Evolutionary conservation across 2,113 vertebrate genomes (phyloP), one percentile per base, ranked within the genome.

Genomic region (Calidris pugnax): DNA sequence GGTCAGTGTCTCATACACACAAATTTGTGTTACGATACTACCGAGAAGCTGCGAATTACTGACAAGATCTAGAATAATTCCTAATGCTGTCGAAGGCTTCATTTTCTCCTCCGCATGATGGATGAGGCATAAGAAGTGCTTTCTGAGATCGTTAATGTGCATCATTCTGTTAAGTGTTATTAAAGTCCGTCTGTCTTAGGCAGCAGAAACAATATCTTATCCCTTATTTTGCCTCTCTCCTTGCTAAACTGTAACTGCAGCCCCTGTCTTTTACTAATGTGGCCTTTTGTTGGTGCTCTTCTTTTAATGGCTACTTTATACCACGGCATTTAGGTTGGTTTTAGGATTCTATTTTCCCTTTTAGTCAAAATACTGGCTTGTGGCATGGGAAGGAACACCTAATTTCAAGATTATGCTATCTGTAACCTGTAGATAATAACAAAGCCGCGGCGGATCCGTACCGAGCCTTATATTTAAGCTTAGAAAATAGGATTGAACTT

Each of bases 11-110:
- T 97, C 96, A 91, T 97, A 96, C 97, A 97, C 76, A 92, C 97
- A 98, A 97, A 97, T 97, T 98, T 97, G 97, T 98, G 98, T 98
- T 98, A 97, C 97, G 97, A 98, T 97, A 97, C 97, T 97, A 95
- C 85, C 66, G 97, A 98, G 97, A 96, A 97, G 96, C 98, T 96
- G 97, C 96, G 97, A 98, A 98, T 98, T 98, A 98, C 98, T 97
- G 98, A 98, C 98, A 98, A 98, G 98, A 98, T 98, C 98, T 98
- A 95, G 98, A 98, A 98, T 98, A 98, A 98, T 98, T 98, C 98
- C 98, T 98, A 98, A 98, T 98, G 98, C 97, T 98, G 98, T 98
- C 95, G 97, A 98, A 98, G 98, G 98, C 98, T 98, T 98, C 98
- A 98, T 98, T 98, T 98, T 98, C 97, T 95, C 96, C 96, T 96